Percentiles rank a stretch among this genome's conserved stretches.
Conservation (phyloP, 2,797 vertebrate genomes). For the Dryobates pubescens region DNA sequence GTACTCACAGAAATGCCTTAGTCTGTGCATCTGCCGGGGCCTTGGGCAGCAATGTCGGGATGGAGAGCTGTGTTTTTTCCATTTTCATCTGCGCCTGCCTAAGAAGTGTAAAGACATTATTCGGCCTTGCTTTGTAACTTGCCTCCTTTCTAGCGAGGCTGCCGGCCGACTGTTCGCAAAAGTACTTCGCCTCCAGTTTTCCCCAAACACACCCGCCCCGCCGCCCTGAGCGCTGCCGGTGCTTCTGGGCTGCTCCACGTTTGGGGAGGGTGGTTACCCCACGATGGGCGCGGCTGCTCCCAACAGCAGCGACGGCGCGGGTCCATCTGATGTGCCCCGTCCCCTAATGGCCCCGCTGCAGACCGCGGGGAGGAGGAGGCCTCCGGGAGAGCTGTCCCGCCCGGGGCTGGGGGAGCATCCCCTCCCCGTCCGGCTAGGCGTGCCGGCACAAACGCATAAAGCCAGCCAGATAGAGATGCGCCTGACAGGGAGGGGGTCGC, state of each 20-base stretch:
- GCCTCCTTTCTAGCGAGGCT: not conserved
- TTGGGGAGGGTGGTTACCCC: not conserved
- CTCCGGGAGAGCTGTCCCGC: not conserved
- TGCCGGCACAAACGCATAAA: not conserved
- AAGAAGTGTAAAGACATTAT: not conserved
- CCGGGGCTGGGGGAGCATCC: not conserved
- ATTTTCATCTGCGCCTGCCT: slow-evolving; percentile 12
- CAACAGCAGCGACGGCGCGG: too few species aligned
- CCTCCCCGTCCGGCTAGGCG: not conserved
- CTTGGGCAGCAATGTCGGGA: not conserved
- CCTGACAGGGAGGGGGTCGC: not conserved
- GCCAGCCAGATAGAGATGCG: not conserved
- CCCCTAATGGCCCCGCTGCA: not conserved
- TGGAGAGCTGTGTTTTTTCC: not conserved
- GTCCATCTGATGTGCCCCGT: not conserved
- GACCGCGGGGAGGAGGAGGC: not conserved
- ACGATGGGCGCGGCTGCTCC: not conserved
- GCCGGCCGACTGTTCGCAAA: not conserved
- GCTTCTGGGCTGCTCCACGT: accelerated
- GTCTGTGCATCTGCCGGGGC: not conserved
- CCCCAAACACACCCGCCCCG: not conserved
- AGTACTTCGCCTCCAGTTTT: not conserved
- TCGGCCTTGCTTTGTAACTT: not conserved
- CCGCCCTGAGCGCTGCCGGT: accelerated
- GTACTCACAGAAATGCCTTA: not conserved